Percentiles rank a stretch among this genome's conserved stretches.
Evolutionary conservation across 2,888 invertebrate species (phyloP).

Genomic region (Cyclophora albipunctata): DNA sequence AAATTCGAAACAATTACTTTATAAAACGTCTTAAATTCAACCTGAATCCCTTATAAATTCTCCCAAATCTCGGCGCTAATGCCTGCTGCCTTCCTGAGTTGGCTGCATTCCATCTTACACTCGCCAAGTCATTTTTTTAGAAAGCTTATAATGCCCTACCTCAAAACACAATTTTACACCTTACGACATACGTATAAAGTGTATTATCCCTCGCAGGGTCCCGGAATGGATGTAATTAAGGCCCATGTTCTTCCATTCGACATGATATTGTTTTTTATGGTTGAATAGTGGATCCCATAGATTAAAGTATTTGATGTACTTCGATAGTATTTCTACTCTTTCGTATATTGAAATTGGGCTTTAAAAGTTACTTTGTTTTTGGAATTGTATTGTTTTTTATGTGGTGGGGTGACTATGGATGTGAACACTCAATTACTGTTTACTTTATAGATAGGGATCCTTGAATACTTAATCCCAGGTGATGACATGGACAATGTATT

Average conservation of each 20-base stretch:
- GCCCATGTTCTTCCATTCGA: constrained; percentile 51
- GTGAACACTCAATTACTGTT: too few species aligned
- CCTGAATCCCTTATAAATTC: constrained; percentile 5
- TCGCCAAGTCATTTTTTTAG: constrained; percentile 61
- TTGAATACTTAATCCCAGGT: too few species aligned
- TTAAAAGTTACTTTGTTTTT: too few species aligned
- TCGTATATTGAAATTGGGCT: too few species aligned
- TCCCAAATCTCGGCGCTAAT: constrained; percentile 30
- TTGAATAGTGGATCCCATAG: constrained; percentile 61
- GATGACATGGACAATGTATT: too few species aligned
- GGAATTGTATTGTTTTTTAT: too few species aligned
- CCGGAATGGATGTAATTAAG: constrained; percentile 56
- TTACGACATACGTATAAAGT: constrained; percentile 18
- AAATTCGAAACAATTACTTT: too few species aligned
- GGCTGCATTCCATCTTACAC: constrained; percentile 58
- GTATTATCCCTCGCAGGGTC: constrained; percentile 15
- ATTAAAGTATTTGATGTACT: constrained; percentile 51
- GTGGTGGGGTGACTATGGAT: too few species aligned
- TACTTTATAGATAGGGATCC: too few species aligned
- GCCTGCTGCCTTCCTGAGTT: constrained; percentile 37
- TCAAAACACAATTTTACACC: constrained; percentile 19
- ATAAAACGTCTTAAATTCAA: too few species aligned
- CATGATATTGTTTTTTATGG: constrained; percentile 70
- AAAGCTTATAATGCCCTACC: constrained; percentile 52
- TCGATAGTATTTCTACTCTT: constrained; percentile 20